These are phyloP conservation scores for Mus spretus DNA, from an alignment of 2,797 vertebrate genomes.

Conservation along the genomic window DNA sequence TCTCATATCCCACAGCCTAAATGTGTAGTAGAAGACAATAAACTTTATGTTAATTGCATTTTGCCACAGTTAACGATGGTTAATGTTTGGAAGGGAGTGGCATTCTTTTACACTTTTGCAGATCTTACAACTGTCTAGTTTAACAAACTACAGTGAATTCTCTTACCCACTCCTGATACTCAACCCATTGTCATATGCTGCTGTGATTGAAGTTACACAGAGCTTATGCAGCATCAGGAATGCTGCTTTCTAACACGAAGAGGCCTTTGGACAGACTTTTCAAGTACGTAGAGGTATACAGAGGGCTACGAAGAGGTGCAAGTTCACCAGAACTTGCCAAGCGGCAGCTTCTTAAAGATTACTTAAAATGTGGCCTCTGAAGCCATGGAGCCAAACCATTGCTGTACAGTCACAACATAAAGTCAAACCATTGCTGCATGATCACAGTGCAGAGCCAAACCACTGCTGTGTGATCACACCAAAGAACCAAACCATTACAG, in stretches of 20 bases:
- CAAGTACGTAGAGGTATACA: neutral
- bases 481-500: neutral
- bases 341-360: slow-evolving; percentile 26
- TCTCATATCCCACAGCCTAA: neutral
- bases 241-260: neutral
- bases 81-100: neutral
- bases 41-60: slow-evolving; percentile 1
- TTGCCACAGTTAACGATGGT: slow-evolving; percentile 11
- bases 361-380: neutral
- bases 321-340: slow-evolving; percentile 1
- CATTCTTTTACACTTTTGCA: slow-evolving; percentile 8
- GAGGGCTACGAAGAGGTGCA: neutral
- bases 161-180: neutral
- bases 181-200: neutral
- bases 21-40: neutral
- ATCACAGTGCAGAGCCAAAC: neutral
- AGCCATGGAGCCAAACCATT: neutral
- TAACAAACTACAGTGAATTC: slow-evolving; percentile 4
- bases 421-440: neutral
- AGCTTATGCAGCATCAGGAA: neutral
- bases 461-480: too few species aligned
- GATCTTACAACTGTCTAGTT: neutral
- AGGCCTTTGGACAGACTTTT: neutral
- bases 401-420: neutral
- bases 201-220: neutral